A percentile compares a stretch with the other conserved stretches of the same genome.
Conservation (phyloP, 2,888 invertebrate species). For the Saturnia pavonia region DNA sequence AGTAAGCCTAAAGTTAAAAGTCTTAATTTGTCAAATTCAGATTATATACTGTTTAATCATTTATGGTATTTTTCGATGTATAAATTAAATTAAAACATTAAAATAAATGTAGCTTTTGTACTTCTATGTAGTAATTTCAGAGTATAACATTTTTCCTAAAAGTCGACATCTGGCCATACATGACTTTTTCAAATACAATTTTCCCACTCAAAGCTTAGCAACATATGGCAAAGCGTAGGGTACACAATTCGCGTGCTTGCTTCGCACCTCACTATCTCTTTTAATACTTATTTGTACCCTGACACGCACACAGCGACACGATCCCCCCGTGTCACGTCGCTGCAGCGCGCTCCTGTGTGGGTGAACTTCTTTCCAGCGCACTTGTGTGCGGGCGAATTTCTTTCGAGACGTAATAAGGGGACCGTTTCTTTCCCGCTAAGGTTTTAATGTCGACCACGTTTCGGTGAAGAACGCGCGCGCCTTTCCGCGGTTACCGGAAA, state of each 20-base stretch:
- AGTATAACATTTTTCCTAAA: neutral
- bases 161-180: neutral
- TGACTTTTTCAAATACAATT: conserved; percentile 21
- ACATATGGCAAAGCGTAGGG: conserved; percentile 53
- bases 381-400: conserved; percentile 79
- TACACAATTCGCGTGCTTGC: conserved; percentile 47
- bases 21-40: no score
- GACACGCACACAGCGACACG: conserved; percentile 60
- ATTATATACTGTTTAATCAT: no score
- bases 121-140: neutral
- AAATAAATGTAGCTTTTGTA: neutral
- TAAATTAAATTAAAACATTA: no score
- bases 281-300: conserved; percentile 77
- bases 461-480: conserved; percentile 80
- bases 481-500: conserved; percentile 67
- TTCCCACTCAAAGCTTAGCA: conserved; percentile 31
- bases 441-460: conserved; percentile 82
- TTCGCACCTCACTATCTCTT: conserved; percentile 79
- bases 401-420: conserved; percentile 82
- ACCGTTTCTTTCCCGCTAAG: conserved; percentile 81
- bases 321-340: conserved; percentile 65
- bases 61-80: no score
- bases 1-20: no score
- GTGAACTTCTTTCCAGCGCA: conserved; percentile 74
- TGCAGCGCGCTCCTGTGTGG: conserved; percentile 59